Conservation (phyloP, 2,113 vertebrate species). For the Cricetomys ansorgei region DNA sequence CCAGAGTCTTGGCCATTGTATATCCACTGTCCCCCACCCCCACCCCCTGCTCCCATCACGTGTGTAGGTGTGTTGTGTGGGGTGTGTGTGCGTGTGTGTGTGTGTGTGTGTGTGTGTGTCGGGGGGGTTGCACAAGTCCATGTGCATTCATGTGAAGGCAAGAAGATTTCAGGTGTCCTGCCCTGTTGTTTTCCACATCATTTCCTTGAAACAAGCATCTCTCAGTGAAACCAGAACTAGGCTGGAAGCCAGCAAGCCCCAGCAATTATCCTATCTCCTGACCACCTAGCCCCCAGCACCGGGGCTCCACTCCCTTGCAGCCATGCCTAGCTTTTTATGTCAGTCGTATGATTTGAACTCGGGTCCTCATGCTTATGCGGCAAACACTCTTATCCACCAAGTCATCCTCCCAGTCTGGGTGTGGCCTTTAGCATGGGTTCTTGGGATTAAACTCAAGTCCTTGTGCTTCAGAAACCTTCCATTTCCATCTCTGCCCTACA, state of each 20-base stretch:
- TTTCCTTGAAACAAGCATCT: not conserved
- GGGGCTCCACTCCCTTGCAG: not conserved
- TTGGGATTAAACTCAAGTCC: not conserved
- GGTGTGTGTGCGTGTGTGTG: not conserved
- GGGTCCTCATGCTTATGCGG: too few relatives aligned
- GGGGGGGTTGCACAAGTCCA: not conserved
- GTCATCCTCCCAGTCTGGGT: too few relatives aligned
- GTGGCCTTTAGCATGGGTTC: not conserved
- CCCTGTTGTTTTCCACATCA: not conserved
- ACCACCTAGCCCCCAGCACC: not conserved
- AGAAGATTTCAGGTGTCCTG: not conserved
- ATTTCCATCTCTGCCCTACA: not conserved
- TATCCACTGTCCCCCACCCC: not conserved
- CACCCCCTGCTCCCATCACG: not conserved
- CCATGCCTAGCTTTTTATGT: not conserved
- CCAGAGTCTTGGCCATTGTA: not conserved
- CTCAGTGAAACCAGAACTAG: not conserved
- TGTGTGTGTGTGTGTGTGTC: not conserved
- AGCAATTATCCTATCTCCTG: not conserved
- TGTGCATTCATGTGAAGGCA: not conserved
- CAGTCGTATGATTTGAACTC: not conserved
- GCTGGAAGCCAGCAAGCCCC: not conserved
- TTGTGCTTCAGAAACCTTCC: not conserved
- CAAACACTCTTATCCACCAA: not conserved
- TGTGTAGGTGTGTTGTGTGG: not conserved